Base-by-base conservation (phyloP, 1,140 invertebrate genomes). In the Probaryconus sp. region DNA sequence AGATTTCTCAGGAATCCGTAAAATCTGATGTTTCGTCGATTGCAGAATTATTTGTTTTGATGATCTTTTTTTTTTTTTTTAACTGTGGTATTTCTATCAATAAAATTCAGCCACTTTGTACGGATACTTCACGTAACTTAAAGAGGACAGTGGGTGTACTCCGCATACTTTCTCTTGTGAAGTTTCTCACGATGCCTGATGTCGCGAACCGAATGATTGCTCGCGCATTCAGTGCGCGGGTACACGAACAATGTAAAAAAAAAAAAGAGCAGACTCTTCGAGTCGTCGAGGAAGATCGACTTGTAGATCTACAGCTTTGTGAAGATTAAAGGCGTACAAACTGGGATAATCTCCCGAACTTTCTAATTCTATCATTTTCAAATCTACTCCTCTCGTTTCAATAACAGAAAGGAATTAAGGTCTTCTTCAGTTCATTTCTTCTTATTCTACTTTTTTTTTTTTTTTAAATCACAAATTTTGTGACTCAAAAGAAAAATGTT, bases 111-210 rank as follows among this genome's bases (percentile, higher is more conserved):
- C 21, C 5, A 40, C 18, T 17, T 10, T 5, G 21, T 28, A 37
- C 24, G 65, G 35, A 20, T 61, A 53, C 53, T 69, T 69, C 55
- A 31, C 38, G 55, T 69, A 69, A 63, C 65, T 47, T 55, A 70
- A 70, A 33, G 67, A 70, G 56, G 67, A 70, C 67, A 63, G 20
- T 18, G 31, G 50, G 58, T 21, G 13, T 14, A 35, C n/a, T 6
- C 3, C 33, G 33, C 11, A 30, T 63, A 71, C 68, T 71, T 63
- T 64, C 58, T 63, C 58, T 63, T 35, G 33, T 17, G 50, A 9
- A 63, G 68, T 71, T 65, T 65, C 69, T 65, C 60, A 64, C 69
- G 51, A 65, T 65, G 53, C 37, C 60, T 60, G 58, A 64, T 58
- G 51, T 64, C 68, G 51, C 68, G 58, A 38, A 18, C 58, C 60